Base-by-base conservation (phyloP, 35 echinoderm and acorn worm species). In the Strongylocentrotus purpuratus region DNA sequence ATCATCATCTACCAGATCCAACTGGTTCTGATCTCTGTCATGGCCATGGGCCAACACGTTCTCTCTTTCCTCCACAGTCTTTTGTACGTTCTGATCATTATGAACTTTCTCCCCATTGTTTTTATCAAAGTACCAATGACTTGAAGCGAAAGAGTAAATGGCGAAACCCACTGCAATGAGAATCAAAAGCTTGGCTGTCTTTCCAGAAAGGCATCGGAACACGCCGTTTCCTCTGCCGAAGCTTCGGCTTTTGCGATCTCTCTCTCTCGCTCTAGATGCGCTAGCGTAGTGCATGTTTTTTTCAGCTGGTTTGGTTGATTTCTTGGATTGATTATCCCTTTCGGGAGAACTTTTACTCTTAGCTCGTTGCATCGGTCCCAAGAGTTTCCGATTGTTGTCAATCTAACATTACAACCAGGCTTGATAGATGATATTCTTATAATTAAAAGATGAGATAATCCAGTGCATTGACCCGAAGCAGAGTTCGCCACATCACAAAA, bases 271-370 rank as follows among this genome's bases (percentile, higher is more conserved):
- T 50, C 61, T 46, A 15, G 96, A 96, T 46, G 94, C 86, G 86
- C 86, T 96, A 31, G 94, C 94, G 94, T 91, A 96, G 22, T 96
- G 96, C 96, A 96, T 96, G 91, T 94, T 33, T 33, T 48, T 31
- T 94, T 89, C 20, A 89, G 12, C 20, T 59, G 52, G 17, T 89
- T 89, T 15, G 33, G 12, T 89, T 18, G 87, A 89, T 33, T 33
- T 33, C 32, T 33, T 28, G 33, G 87, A 89, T 18, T 33, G 33
- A 45, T 15, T 13, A 89, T 15, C 87, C 45, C 45, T 41, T 46
- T 89, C 87, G 33, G 12, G 33, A 33, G 33, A 15, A 45, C 33
- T 45, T 32, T 89, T 89, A 45, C 33, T 45, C 87, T 89, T 89
- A n/a, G 45, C 87, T 89, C 87, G 87, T 89, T 6, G 87, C 87